phyloP scores from a whole-genome alignment of 2,113 vertebrate species.

The Ancistrus triradiatus region DNA sequence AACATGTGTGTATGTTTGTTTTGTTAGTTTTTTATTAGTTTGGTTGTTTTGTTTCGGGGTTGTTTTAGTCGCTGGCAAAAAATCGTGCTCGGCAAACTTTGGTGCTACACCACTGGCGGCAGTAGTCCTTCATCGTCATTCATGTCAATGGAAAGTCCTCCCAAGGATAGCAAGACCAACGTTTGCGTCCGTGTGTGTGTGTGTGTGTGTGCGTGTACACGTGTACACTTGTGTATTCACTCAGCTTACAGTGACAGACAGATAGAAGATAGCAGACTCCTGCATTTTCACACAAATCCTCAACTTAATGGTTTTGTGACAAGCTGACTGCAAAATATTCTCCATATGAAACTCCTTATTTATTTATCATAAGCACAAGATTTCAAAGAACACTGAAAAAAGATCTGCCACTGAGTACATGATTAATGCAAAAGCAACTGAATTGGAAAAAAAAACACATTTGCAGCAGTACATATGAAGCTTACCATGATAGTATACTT shows the following conservation, averaged over 20 bases:
- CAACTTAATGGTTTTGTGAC: background rate
- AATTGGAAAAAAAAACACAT: background rate
- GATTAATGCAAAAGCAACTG: constrained; percentile 23
- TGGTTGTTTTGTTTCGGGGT: no score
- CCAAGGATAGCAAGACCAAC: no score
- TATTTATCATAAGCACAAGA: constrained; percentile 9
- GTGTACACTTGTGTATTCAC: no score
- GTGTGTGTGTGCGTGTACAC: background rate
- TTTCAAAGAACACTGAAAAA: constrained; percentile 6
- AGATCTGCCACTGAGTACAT: background rate
- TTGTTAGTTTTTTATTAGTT: no score
- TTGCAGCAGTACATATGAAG: background rate
- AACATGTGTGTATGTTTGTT: no score
- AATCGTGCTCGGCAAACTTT: no score
- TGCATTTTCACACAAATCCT: constrained; percentile 21
- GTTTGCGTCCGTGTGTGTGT: no score
- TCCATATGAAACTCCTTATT: constrained; percentile 17
- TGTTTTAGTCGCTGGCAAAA: no score
- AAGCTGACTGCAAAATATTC: constrained; percentile 3
- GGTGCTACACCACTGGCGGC: no score
- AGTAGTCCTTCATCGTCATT: no score
- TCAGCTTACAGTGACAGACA: background rate
- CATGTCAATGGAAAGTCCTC: no score
- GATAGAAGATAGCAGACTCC: constrained; percentile 15
- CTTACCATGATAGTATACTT: background rate